Evolutionary conservation across 2,888 invertebrate species (phyloP).

Genomic region (Phorcus lineatus): DNA sequence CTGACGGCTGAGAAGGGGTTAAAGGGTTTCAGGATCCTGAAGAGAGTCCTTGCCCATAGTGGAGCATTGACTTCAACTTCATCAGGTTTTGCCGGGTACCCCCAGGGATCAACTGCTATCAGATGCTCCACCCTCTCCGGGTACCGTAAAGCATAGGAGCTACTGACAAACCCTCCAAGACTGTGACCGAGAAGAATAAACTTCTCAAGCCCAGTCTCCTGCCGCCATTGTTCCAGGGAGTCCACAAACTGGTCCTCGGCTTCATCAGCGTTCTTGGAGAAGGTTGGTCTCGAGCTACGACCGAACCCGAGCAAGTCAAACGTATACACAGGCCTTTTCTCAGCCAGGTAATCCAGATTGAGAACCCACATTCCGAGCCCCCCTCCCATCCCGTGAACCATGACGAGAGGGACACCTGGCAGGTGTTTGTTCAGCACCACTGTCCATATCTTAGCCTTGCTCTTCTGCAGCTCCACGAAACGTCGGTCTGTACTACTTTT

Average conservation of each 20-base stretch:
- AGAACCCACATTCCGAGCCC: slow-evolving; percentile 95
- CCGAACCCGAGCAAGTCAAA: slow-evolving; percentile 87
- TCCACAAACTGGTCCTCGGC: slow-evolving; percentile 92
- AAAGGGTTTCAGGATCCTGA: background rate
- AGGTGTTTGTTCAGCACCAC: background rate
- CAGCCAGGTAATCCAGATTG: slow-evolving; percentile 89
- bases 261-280: slow-evolving; percentile 85
- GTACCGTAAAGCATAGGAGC: slow-evolving; percentile 58
- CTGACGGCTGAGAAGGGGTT: slow-evolving; percentile 24
- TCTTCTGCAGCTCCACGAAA: background rate
- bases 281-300: slow-evolving; percentile 91
- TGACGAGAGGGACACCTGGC: slow-evolving; percentile 82
- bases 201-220: slow-evolving; percentile 85
- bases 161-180: slow-evolving; percentile 81
- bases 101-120: slow-evolving; percentile 78
- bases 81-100: slow-evolving; percentile 75
- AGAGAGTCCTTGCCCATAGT: background rate
- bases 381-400: slow-evolving; percentile 95
- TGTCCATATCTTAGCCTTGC: background rate
- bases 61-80: slow-evolving; percentile 30
- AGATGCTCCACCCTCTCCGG: background rate
- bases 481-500: background rate
- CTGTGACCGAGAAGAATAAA: slow-evolving; percentile 95
- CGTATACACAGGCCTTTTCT: slow-evolving; percentile 43
- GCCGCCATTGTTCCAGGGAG: slow-evolving; percentile 95